Percentiles rank a stretch among this genome's conserved stretches.
phyloP scores from a whole-genome alignment of 2,888 invertebrate genomes.

The Priocnemis perturbator region DNA sequence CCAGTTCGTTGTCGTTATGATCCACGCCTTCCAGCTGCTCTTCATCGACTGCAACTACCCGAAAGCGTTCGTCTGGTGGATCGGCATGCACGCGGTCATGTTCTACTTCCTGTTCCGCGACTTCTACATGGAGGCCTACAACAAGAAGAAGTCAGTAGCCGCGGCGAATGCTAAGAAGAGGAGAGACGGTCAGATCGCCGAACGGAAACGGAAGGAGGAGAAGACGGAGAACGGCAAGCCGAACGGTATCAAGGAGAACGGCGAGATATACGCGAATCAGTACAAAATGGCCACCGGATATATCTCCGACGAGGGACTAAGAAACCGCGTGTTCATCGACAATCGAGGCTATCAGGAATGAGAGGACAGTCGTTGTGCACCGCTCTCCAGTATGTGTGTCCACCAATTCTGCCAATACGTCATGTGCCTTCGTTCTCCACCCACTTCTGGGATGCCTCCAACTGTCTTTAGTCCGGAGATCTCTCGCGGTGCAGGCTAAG shows the following conservation, averaged over 20 bases:
- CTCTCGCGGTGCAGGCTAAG: too few relatives aligned
- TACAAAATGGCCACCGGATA: constrained; percentile 77
- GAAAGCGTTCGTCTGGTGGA: constrained; percentile 91
- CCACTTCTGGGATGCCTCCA: too few relatives aligned
- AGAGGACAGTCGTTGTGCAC: background rate
- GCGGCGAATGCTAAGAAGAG: constrained; percentile 8
- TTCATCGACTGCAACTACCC: constrained; percentile 95
- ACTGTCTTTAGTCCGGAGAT: too few relatives aligned
- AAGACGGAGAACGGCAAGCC: constrained; percentile 32
- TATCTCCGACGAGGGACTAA: constrained; percentile 75
- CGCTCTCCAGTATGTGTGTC: too few relatives aligned
- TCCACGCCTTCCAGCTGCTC: constrained; percentile 92
- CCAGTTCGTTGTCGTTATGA: constrained; percentile 91
- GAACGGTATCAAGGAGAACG: constrained; percentile 65
- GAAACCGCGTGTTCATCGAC: constrained; percentile 77
- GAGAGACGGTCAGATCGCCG: background rate
- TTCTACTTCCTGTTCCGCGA: constrained; percentile 95
- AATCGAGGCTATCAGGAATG: constrained; percentile 56
- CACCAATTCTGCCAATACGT: too few relatives aligned
- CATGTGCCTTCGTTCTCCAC: too few relatives aligned
- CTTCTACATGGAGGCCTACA: constrained; percentile 90
- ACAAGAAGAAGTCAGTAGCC: constrained; percentile 70
- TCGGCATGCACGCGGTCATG: constrained; percentile 92
- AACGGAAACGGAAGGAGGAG: constrained; percentile 17
- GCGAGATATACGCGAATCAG: constrained; percentile 71